Evolutionary conservation across 2,797 vertebrate genomes (phyloP).

Genomic region (Sebastes taczanowskii): DNA sequence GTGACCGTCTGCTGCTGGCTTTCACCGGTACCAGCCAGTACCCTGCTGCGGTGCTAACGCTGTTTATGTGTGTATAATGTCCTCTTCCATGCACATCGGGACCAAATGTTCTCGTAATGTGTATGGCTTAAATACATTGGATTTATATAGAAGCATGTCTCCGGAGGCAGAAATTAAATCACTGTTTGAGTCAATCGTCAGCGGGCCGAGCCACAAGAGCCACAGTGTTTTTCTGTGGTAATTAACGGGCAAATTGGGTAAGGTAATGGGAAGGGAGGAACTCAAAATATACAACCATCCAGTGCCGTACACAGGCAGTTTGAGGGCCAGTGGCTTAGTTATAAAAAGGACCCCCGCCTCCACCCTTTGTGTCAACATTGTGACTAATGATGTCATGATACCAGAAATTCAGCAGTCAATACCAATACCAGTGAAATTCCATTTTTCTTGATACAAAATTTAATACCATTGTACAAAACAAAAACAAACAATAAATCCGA

Average conservation of each 20-base stretch:
- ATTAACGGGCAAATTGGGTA: slow-evolving; percentile 19
- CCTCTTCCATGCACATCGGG: not conserved
- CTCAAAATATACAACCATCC: slow-evolving; percentile 3
- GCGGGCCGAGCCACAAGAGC: slow-evolving; percentile 21
- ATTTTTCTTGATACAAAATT: too few species aligned
- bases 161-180: slow-evolving; percentile 44
- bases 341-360: not conserved
- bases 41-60: not conserved
- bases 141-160: slow-evolving; percentile 39
- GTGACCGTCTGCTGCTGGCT: slow-evolving; percentile 20
- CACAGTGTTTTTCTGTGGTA: slow-evolving; percentile 35
- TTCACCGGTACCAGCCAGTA: slow-evolving; percentile 8
- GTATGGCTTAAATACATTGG: slow-evolving; percentile 9
- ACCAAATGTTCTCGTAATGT: slow-evolving; percentile 22
- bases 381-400: too few species aligned
- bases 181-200: slow-evolving; percentile 38
- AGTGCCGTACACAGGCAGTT: slow-evolving; percentile 1
- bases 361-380: too few species aligned
- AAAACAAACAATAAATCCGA: too few species aligned
- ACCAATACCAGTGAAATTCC: too few species aligned
- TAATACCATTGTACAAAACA: too few species aligned
- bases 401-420: too few species aligned
- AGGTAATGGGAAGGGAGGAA: slow-evolving; percentile 36
- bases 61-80: slow-evolving; percentile 16
- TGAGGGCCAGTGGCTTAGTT: not conserved